Conservation (phyloP, 1,140 invertebrate genomes). For the Brachionus sp. region DNA sequence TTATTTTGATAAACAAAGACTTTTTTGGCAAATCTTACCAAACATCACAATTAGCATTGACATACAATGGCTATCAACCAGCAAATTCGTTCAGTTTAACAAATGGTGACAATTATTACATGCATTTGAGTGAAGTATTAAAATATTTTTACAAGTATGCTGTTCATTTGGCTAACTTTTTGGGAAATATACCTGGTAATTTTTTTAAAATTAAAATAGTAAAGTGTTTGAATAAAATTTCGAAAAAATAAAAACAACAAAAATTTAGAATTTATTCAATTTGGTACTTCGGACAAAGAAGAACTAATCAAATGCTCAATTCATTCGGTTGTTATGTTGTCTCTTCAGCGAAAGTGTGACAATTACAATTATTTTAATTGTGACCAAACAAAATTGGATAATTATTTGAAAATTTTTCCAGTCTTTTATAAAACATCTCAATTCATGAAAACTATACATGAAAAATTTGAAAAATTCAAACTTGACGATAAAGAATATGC, state of each 20-base stretch:
- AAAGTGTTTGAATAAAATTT: not conserved
- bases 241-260: not conserved
- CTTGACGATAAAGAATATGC: constrained; percentile 45
- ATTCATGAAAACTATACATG: constrained; percentile 38
- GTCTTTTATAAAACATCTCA: constrained; percentile 19
- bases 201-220: no score
- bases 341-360: constrained; percentile 39
- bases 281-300: constrained; percentile 15
- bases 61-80: constrained; percentile 23
- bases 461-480: constrained; percentile 46
- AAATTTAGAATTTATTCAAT: not conserved
- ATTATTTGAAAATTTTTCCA: constrained; percentile 33
- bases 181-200: not conserved
- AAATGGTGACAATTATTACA: not conserved
- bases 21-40: not conserved
- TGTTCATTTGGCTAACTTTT: not conserved
- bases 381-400: constrained; percentile 34
- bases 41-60: not conserved
- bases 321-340: constrained; percentile 28
- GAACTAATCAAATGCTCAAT: constrained; percentile 41
- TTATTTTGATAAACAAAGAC: not conserved
- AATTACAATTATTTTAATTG: constrained; percentile 44
- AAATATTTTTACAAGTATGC: constrained; percentile 13
- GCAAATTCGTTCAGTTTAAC: not conserved
- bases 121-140: not conserved